These are phyloP conservation scores for Labroides dimidiatus DNA, from an alignment of 2,797 vertebrate genomes.

Conservation along the genomic window DNA sequence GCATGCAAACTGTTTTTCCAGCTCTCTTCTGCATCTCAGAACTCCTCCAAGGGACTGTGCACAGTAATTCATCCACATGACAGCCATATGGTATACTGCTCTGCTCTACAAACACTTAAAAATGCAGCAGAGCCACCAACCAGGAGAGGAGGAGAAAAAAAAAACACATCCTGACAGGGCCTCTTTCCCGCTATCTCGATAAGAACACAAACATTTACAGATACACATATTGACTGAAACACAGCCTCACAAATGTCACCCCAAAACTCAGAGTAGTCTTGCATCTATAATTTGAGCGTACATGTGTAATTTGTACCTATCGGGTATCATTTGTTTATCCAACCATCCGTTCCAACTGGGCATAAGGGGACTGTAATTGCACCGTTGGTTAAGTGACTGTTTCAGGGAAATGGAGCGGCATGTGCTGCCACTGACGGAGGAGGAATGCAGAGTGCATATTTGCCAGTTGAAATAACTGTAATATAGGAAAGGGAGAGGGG, in stretches of 20 bases:
- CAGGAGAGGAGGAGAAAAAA: conserved; percentile 12
- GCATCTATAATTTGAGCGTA: conserved; percentile 56
- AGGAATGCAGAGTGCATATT: conserved; percentile 66
- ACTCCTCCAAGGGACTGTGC: conserved; percentile 47
- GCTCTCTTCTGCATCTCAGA: conserved; percentile 59
- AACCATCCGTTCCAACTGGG: conserved; percentile 60
- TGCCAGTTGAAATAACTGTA: conserved; percentile 68
- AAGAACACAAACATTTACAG: conserved; percentile 61
- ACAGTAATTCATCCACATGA: conserved; percentile 72
- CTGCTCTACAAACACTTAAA: conserved; percentile 64
- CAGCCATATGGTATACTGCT: conserved; percentile 81
- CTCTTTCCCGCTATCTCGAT: conserved; percentile 70
- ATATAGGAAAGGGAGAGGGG: conserved; percentile 33
- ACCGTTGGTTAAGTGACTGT: conserved; percentile 64
- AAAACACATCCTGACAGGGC: conserved; percentile 44
- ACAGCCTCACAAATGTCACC: neutral
- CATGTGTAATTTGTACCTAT: conserved; percentile 66
- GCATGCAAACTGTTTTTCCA: conserved; percentile 73
- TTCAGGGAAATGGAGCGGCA: conserved; percentile 52
- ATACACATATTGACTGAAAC: conserved; percentile 44
- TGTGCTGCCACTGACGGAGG: conserved; percentile 50
- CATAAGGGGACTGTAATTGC: conserved; percentile 61
- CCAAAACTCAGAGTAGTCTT: conserved; percentile 31
- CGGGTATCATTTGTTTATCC: conserved; percentile 70
- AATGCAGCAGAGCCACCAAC: conserved; percentile 44